Evolutionary conservation across 2,888 invertebrate species (phyloP).

Genomic region (Chymomyza caudatula): DNA sequence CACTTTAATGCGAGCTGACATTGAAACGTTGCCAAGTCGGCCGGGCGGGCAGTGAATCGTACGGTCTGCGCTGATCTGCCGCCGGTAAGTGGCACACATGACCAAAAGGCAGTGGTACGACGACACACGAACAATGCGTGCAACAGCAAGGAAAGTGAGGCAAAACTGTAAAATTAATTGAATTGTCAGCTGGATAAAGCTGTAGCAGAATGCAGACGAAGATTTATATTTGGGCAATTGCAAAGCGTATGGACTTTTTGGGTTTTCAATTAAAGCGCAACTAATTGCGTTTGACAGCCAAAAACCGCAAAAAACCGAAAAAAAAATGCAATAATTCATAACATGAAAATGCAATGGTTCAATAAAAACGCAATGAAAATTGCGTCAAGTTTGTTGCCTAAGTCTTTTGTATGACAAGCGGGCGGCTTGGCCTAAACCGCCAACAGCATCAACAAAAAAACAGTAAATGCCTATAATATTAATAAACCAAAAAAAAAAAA

Average conservation of each 20-base stretch:
- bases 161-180: constrained; percentile 54
- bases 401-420: constrained; percentile 52
- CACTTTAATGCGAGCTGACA: constrained; percentile 74
- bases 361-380: constrained; percentile 5
- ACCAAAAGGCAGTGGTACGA: neutral
- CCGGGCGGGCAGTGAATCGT: too few species aligned
- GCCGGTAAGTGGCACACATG: constrained; percentile 50
- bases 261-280: constrained; percentile 61
- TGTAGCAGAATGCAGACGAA: neutral
- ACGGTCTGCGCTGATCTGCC: constrained; percentile 8
- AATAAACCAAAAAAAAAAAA: constrained; percentile 15
- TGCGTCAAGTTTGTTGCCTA: constrained; percentile 54
- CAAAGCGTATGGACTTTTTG: constrained; percentile 16
- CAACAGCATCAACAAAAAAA: constrained; percentile 24
- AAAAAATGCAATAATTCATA: constrained; percentile 29
- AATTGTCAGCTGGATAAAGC: constrained; percentile 36
- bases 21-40: constrained; percentile 60
- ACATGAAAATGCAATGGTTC: constrained; percentile 1
- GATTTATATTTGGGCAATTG: constrained; percentile 56
- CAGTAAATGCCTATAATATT: constrained; percentile 5
- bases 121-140: constrained; percentile 41
- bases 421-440: neutral
- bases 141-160: constrained; percentile 50
- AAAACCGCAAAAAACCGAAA: constrained; percentile 37
- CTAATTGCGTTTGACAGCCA: constrained; percentile 67